Conservation (phyloP, 2,888 invertebrate genomes). For the Thumatha senex region DNA sequence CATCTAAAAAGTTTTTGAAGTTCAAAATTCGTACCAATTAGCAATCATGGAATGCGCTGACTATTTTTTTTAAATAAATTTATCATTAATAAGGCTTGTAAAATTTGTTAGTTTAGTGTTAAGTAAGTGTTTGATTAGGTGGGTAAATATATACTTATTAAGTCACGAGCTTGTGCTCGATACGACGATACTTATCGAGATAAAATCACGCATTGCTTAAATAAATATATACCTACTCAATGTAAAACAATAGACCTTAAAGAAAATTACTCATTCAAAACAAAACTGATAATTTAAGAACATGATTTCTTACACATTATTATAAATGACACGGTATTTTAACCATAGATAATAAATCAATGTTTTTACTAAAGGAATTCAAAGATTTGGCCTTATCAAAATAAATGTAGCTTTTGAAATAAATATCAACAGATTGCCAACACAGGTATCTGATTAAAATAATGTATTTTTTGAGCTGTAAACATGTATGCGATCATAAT, state of each 20-base stretch:
- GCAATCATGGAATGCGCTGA: too few species aligned
- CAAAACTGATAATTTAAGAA: too few species aligned
- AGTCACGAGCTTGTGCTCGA: conserved; percentile 6
- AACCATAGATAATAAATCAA: too few species aligned
- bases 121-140: conserved; percentile 6
- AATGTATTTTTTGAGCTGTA: conserved; percentile 17
- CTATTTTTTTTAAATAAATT: background rate
- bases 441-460: conserved; percentile 12
- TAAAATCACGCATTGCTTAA: conserved; percentile 3
- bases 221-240: too few species aligned
- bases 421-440: conserved; percentile 14
- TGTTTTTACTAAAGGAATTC: background rate
- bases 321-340: too few species aligned
- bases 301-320: too few species aligned
- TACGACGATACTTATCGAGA: conserved; percentile 1
- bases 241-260: too few species aligned
- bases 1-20: too few species aligned
- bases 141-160: conserved; percentile 9
- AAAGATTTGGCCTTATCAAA: background rate
- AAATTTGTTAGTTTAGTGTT: background rate
- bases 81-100: background rate
- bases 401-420: background rate
- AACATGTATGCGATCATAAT: conserved; percentile 6
- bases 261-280: background rate
- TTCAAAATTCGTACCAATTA: too few species aligned